Evolutionary conservation across 2,888 invertebrate species (phyloP), one percentile per base, ranked within the genome.

Genomic region (Serrognathus titanus): DNA sequence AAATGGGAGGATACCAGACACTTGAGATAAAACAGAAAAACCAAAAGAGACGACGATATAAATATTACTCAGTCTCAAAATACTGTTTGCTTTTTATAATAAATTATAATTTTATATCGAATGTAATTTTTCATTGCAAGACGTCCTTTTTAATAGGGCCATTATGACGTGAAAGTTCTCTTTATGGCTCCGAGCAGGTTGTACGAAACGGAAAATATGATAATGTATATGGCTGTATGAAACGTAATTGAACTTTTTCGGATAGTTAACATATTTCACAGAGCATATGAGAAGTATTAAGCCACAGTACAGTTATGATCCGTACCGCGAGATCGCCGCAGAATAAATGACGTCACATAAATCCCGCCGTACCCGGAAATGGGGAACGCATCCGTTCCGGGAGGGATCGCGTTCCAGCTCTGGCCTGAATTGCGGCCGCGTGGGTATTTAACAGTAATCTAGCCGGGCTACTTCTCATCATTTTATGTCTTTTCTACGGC

Each of bases 321-420:
- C 13, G 16, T 6, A 20, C 43, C 43, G 43, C 43, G 43, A 43
- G 20, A 43, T 43, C 43, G 43, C 43, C 43, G 66, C 63, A 61
- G 64, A 68, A 69, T 69, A 69, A 69, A 70, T 68, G 67, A 66
- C 66, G 67, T 66, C 68, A 64, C 66, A 70, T 70, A 70, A 70
- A 69, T 69, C 66, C 65, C 61, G 59, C 63, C 63, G 64, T 66
- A 66, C 65, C 24, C 63, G 69, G 70, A 70, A 69, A 70, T 69
- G 69, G 70, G 67, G 63, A 66, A 67, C 66, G 69, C 68, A 68
- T 70, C 70, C 70, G 70, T 48, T 43, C 43, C 43, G 43, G 43
- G 43, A 43, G 16, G 12, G 16, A 43, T 43, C 20, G 43, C 16
- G 43, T 16, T 43, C 43, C 20, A 43, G 43, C 20, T 43, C 43